A percentile compares a stretch with the other conserved stretches of the same genome.
These are phyloP conservation scores for Parotocinclus haroldoi DNA, from an alignment of 2,797 vertebrate genomes.

Conservation along the genomic window DNA sequence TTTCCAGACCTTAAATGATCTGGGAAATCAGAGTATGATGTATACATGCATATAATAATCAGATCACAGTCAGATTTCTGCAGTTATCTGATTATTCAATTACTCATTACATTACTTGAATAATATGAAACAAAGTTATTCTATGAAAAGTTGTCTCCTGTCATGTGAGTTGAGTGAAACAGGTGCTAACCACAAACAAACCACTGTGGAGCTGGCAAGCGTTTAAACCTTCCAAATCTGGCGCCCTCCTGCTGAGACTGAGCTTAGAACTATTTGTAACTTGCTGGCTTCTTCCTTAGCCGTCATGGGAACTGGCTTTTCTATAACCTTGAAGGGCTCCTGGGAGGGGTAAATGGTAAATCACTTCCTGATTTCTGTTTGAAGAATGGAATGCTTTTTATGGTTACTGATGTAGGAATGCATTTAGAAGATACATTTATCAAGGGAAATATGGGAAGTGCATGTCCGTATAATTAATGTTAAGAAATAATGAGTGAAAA, in stretches of 20 bases:
- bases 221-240: conserved; percentile 28
- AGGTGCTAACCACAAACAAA: conserved; percentile 35
- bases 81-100: too few relatives aligned
- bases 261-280: conserved; percentile 17
- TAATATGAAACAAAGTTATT: too few relatives aligned
- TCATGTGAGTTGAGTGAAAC: conserved; percentile 24
- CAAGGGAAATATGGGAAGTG: too few relatives aligned
- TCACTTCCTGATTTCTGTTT: conserved; percentile 15
- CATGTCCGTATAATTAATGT: too few relatives aligned
- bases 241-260: conserved; percentile 26
- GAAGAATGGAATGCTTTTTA: not conserved
- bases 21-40: too few relatives aligned
- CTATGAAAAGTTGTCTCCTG: conserved; percentile 6
- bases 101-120: too few relatives aligned
- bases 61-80: too few relatives aligned
- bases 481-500: too few relatives aligned
- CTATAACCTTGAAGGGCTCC: conserved; percentile 22
- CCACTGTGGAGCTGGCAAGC: conserved; percentile 21
- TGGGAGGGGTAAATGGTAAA: conserved; percentile 3
- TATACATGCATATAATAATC: too few relatives aligned
- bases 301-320: conserved; percentile 38
- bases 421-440: too few relatives aligned
- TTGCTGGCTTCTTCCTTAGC: conserved; percentile 28
- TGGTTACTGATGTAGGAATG: not conserved
- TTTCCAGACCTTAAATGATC: too few relatives aligned